These are phyloP conservation scores for Rhinoptilus africanus DNA, from an alignment of 2,113 vertebrate species.

Conservation along the genomic window DNA sequence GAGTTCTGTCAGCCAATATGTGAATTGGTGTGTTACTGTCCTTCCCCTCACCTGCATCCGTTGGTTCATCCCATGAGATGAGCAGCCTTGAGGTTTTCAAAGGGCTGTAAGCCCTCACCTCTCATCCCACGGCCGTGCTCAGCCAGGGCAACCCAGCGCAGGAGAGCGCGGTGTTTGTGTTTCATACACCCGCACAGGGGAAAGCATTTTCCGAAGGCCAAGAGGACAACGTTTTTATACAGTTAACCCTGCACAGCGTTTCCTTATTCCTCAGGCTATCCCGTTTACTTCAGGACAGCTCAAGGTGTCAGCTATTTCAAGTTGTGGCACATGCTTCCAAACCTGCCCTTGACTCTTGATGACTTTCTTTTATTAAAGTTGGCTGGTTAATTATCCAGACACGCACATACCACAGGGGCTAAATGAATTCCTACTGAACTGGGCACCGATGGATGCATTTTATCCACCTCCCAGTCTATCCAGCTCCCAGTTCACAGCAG, in stretches of 20 bases:
- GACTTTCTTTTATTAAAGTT: background rate
- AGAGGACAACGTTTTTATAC: background rate
- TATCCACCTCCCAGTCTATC: background rate
- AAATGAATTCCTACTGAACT: background rate
- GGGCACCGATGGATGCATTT: background rate
- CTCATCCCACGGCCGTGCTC: accelerated
- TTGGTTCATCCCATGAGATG: background rate
- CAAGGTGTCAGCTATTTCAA: background rate
- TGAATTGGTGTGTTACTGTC: background rate
- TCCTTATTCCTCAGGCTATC: background rate
- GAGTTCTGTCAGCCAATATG: accelerated
- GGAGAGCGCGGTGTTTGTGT: accelerated
- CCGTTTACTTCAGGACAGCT: background rate
- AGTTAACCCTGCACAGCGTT: background rate
- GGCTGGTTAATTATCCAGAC: background rate
- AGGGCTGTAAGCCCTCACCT: background rate
- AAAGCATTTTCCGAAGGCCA: background rate
- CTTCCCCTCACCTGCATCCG: background rate
- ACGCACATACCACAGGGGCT: accelerated
- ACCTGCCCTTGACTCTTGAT: background rate
- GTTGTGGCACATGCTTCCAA: background rate
- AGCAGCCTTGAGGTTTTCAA: background rate
- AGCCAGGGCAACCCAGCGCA: background rate
- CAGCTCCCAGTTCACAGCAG: background rate
- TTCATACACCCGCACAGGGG: background rate